Conservation (phyloP, 2,888 invertebrate species). For the Parnassius smintheus region DNA sequence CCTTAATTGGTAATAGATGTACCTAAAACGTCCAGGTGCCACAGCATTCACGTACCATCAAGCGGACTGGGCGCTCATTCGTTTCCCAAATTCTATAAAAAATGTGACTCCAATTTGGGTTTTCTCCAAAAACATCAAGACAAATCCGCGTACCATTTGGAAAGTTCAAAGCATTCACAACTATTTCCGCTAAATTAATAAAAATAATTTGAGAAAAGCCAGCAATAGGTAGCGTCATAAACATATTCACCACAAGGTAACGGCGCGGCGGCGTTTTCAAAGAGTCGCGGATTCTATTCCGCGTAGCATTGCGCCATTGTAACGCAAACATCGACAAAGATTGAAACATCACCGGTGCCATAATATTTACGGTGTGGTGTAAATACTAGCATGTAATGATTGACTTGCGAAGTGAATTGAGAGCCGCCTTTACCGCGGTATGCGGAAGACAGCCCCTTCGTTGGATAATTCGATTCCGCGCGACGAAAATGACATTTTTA, state of each 20-base stretch:
- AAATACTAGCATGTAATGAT: background rate
- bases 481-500: background rate
- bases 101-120: no score
- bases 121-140: no score
- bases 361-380: constrained; percentile 8
- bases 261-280: constrained; percentile 6
- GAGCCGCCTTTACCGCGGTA: background rate
- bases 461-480: background rate
- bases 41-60: no score
- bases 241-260: background rate
- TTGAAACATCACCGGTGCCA: constrained; percentile 17
- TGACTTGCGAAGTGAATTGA: constrained; percentile 6
- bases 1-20: no score
- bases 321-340: background rate
- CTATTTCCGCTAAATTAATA: constrained; percentile 2
- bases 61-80: no score
- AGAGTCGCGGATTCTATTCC: constrained; percentile 12
- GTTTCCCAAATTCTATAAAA: no score
- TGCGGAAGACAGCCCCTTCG: constrained; percentile 7
- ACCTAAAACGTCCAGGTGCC: no score
- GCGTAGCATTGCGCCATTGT: background rate
- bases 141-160: no score
- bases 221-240: constrained; percentile 3
- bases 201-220: constrained; percentile 2
- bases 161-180: background rate